These are phyloP conservation scores for Falcaria lacertinaria DNA, from an alignment of 2,888 invertebrate species.

Conservation along the genomic window DNA sequence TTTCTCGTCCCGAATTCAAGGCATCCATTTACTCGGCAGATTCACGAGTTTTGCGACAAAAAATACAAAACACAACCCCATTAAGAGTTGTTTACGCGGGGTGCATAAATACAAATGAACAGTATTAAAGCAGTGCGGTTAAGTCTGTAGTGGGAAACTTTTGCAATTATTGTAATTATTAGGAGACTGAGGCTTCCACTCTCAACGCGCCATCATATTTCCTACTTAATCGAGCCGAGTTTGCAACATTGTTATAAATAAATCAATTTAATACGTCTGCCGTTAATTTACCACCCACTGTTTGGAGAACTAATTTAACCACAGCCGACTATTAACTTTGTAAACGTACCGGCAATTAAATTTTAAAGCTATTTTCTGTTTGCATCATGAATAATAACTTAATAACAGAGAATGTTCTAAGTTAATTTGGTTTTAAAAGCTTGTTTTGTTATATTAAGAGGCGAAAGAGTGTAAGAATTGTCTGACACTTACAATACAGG, in stretches of 20 bases:
- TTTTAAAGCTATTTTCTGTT: neutral
- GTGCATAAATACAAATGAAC: slow-evolving; percentile 65
- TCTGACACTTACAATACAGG: no score
- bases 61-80: slow-evolving; percentile 42
- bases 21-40: slow-evolving; percentile 25
- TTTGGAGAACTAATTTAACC: slow-evolving; percentile 2
- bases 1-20: slow-evolving; percentile 35
- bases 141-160: slow-evolving; percentile 65
- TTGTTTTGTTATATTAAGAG: no score
- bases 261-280: slow-evolving; percentile 58
- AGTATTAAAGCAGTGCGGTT: slow-evolving; percentile 54
- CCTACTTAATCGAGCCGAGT: slow-evolving; percentile 66
- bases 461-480: no score
- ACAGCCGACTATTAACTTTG: neutral
- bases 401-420: neutral
- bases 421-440: no score
- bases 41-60: slow-evolving; percentile 28
- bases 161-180: slow-evolving; percentile 75
- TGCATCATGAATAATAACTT: neutral
- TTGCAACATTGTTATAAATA: slow-evolving; percentile 63
- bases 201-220: slow-evolving; percentile 64
- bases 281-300: slow-evolving; percentile 24
- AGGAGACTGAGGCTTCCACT: slow-evolving; percentile 59
- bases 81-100: slow-evolving; percentile 53
- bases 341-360: neutral